phyloP scores from a whole-genome alignment of 2,113 vertebrate genomes.

The Vicugna pacos region DNA sequence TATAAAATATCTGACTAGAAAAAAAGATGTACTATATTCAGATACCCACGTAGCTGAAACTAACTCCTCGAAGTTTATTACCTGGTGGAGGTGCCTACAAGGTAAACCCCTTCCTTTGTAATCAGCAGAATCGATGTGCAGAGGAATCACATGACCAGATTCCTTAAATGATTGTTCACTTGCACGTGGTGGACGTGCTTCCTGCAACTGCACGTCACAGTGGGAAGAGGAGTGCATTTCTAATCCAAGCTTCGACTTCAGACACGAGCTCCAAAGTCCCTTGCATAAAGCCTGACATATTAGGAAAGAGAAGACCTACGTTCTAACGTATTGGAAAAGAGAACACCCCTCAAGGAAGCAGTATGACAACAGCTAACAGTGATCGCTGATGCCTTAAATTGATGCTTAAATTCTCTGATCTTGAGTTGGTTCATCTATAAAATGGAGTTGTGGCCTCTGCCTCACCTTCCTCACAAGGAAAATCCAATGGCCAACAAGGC shows the following conservation, averaged over 20 bases:
- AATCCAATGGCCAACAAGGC: not conserved
- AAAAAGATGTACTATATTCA: conserved; percentile 33
- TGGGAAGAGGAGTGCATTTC: not conserved
- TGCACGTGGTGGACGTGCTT: not conserved
- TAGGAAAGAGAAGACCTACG: not conserved
- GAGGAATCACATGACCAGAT: not conserved
- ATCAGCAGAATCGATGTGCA: not conserved
- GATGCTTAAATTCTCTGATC: not conserved
- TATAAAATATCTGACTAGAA: conserved; percentile 44
- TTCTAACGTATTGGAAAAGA: not conserved
- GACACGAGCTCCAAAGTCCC: not conserved
- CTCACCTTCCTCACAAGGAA: not conserved
- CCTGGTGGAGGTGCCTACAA: not conserved
- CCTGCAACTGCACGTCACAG: not conserved
- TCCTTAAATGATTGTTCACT: not conserved
- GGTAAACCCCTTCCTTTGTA: not conserved
- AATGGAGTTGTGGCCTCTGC: not conserved
- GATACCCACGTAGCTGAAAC: not conserved
- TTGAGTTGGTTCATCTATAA: not conserved
- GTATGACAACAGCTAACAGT: not conserved
- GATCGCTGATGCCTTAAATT: not conserved
- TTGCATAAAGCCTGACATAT: not conserved
- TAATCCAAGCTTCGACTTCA: not conserved
- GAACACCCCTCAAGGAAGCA: not conserved
- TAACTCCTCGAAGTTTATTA: not conserved